Percentiles rank a stretch among this genome's conserved stretches.
Evolutionary conservation across 2,797 vertebrate genomes (phyloP).

Genomic region (Podarcis siculus): DNA sequence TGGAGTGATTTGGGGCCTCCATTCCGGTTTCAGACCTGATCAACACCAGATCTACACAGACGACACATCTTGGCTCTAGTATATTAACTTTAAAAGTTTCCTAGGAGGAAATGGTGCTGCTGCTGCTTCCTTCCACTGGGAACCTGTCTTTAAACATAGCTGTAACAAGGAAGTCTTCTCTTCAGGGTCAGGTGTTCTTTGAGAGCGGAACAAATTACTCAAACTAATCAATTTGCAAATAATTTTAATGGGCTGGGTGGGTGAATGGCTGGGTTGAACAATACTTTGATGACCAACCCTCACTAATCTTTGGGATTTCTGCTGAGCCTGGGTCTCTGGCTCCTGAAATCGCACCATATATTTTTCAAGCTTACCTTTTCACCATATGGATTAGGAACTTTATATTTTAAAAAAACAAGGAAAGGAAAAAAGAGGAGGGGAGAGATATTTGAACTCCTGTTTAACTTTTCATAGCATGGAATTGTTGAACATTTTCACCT

Average conservation of each 20-base stretch:
- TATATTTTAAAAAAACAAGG: not conserved
- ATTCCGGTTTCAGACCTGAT: not conserved
- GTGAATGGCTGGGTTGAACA: too few relatives aligned
- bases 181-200: not conserved
- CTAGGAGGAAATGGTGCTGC: not conserved
- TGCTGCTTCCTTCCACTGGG: not conserved
- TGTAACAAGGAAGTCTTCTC: not conserved
- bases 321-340: not conserved
- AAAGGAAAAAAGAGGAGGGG: not conserved
- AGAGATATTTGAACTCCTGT: not conserved
- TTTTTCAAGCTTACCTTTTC: not conserved
- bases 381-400: not conserved
- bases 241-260: not conserved
- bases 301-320: not conserved
- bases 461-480: not conserved
- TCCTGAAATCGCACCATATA: not conserved
- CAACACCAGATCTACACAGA: too few relatives aligned
- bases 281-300: not conserved
- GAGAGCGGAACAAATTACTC: not conserved
- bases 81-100: not conserved
- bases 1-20: not conserved
- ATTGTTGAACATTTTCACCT: not conserved
- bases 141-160: not conserved
- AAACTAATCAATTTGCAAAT: not conserved
- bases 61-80: not conserved